A percentile compares a stretch with the other conserved stretches of the same genome.
phyloP scores from a whole-genome alignment of 2,888 invertebrate genomes.

The Ctenicera cuprea region DNA sequence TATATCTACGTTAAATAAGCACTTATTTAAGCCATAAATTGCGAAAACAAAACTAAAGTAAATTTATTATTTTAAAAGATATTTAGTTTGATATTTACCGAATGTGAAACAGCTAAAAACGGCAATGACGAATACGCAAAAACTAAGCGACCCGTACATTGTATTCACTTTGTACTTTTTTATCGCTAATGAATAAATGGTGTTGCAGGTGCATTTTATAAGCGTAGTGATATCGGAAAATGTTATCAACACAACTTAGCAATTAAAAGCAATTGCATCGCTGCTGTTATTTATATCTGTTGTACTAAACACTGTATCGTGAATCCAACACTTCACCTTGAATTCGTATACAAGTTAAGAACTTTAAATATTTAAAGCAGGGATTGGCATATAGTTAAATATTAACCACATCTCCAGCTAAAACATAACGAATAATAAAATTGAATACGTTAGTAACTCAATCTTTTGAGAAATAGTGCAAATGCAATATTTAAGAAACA shows the following conservation, averaged over 20 bases:
- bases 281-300: neutral
- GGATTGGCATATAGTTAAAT: too few species aligned
- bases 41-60: too few species aligned
- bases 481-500: too few species aligned
- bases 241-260: conserved; percentile 16
- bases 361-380: neutral
- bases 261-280: conserved; percentile 10
- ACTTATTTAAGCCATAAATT: too few species aligned
- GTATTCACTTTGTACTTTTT: neutral
- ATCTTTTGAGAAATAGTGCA: too few species aligned
- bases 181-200: neutral
- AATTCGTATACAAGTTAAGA: neutral
- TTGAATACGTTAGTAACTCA: too few species aligned
- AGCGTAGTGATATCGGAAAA: neutral
- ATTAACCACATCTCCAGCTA: too few species aligned
- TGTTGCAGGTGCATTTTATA: conserved; percentile 17
- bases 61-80: too few species aligned
- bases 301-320: neutral
- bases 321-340: neutral
- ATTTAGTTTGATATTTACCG: neutral
- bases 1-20: too few species aligned
- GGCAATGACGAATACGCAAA: neutral
- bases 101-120: neutral
- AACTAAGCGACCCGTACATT: neutral
- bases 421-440: too few species aligned